Conservation (phyloP, 2,797 vertebrate genomes). For the Syncerus caffer region DNA sequence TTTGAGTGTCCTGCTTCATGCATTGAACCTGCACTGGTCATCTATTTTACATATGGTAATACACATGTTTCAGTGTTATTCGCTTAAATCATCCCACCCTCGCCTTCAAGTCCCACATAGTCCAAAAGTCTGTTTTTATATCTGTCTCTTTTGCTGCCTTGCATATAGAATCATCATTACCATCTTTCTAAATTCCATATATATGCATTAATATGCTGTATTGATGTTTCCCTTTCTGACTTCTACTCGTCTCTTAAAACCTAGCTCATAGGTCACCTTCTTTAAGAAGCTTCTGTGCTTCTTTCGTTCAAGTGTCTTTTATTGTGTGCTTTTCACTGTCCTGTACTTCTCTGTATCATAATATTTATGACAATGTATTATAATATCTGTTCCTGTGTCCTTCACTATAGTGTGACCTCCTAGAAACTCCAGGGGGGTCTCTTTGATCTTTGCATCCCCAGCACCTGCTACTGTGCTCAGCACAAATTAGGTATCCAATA, state of each 20-base stretch:
- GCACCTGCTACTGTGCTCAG: neutral
- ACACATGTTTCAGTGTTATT: neutral
- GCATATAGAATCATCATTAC: neutral
- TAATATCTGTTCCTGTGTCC: neutral
- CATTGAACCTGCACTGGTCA: neutral
- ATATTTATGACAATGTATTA: neutral
- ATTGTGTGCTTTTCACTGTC: neutral
- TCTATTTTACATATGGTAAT: neutral
- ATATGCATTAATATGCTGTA: neutral
- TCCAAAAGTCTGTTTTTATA: neutral
- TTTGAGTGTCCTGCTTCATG: neutral
- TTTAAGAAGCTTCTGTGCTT: neutral
- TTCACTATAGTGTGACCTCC: neutral
- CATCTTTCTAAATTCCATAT: neutral
- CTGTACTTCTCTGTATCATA: neutral
- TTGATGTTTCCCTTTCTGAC: neutral
- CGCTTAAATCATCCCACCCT: neutral
- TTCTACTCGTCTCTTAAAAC: neutral
- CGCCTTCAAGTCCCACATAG: neutral
- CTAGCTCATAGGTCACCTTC: neutral
- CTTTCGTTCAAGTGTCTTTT: neutral
- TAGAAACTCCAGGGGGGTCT: neutral
- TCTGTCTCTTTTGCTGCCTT: neutral
- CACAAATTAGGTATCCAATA: neutral
- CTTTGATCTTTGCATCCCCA: neutral